These are phyloP conservation scores for Oscheius onirici DNA, from an alignment of 2,888 invertebrate species.

Conservation along the genomic window DNA sequence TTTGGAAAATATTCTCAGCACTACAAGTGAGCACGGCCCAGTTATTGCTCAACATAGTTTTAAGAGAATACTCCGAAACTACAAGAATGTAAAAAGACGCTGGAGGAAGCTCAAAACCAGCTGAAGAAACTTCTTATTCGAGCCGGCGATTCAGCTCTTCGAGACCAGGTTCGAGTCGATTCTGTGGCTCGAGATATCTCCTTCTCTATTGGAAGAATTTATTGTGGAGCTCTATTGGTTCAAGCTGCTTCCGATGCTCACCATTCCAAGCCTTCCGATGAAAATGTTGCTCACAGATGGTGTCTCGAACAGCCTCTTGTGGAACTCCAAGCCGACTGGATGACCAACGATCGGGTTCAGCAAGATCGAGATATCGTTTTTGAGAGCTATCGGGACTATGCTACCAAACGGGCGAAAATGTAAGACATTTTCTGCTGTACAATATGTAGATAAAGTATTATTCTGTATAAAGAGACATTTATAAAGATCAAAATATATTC, in stretches of 20 bases:
- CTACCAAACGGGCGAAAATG: constrained; percentile 7
- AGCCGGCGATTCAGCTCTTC: constrained; percentile 36
- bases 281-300: constrained; percentile 54
- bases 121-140: constrained; percentile 43
- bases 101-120: constrained; percentile 40
- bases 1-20: constrained; percentile 55
- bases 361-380: constrained; percentile 57
- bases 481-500: too few relatives aligned
- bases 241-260: constrained; percentile 70
- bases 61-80: constrained; percentile 16
- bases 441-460: background rate
- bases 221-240: constrained; percentile 71
- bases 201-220: constrained; percentile 73
- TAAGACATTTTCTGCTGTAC: background rate
- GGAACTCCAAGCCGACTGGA: constrained; percentile 49
- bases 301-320: constrained; percentile 54
- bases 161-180: constrained; percentile 64
- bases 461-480: background rate
- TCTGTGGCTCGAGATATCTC: constrained; percentile 75
- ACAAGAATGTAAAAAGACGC: constrained; percentile 35
- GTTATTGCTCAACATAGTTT: background rate
- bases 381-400: constrained; percentile 47
- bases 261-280: constrained; percentile 48
- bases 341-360: constrained; percentile 40
- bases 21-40: constrained; percentile 20